Conservation (phyloP, 2,113 vertebrate genomes). For the Cryptomyrus ogoouensis region DNA sequence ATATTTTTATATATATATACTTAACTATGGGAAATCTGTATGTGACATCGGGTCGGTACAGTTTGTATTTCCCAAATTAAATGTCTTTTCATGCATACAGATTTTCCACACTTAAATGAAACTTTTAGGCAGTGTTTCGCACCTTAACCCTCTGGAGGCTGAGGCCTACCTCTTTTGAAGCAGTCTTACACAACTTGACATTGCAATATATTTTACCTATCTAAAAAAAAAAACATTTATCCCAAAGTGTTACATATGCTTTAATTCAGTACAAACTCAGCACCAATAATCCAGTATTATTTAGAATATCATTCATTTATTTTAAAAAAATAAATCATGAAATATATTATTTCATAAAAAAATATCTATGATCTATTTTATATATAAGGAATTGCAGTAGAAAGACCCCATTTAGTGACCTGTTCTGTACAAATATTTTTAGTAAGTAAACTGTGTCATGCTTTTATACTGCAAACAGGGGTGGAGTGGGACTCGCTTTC, state of each 20-base stretch:
- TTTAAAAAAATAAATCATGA: background rate
- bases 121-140: background rate
- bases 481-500: background rate
- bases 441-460: background rate
- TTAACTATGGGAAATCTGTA: background rate
- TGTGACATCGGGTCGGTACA: background rate
- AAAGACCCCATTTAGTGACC: background rate
- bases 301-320: background rate
- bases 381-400: background rate
- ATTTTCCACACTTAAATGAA: background rate
- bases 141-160: background rate
- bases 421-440: background rate
- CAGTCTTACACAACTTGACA: background rate
- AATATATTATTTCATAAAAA: background rate
- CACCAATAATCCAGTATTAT: background rate
- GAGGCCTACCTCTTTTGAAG: background rate
- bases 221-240: background rate
- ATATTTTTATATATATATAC: background rate
- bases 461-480: background rate
- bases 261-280: background rate
- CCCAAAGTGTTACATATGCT: background rate
- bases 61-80: background rate
- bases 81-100: background rate
- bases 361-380: background rate
- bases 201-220: background rate